Base-by-base conservation (phyloP, 2,888 invertebrate genomes). In the Microdon myrmicae region DNA sequence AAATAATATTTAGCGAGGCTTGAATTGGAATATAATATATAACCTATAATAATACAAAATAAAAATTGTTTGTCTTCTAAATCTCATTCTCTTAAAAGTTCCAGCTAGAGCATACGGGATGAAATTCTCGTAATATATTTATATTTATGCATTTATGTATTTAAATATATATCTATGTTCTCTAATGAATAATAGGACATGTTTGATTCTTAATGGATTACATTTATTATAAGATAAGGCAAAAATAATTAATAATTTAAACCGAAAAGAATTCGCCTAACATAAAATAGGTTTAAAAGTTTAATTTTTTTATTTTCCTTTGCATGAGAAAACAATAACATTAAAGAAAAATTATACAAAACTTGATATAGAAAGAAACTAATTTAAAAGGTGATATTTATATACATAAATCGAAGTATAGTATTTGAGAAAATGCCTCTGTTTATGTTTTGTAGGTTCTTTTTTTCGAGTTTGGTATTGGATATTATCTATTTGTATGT, bases 191-290 rank as follows among this genome's bases (percentile, higher is more conserved):
- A n/a, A n/a, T n/a, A n/a, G n/a, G n/a, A n/a, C n/a, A n/a, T n/a
- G n/a, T n/a, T n/a, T n/a, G n/a, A n/a, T n/a, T n/a, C n/a, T n/a
- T n/a, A n/a, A n/a, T n/a, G n/a, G n/a, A n/a, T n/a, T n/a, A n/a
- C n/a, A n/a, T n/a, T n/a, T n/a, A n/a, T n/a, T n/a, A n/a, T n/a
- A n/a, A n/a, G n/a, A n/a, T n/a, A 25, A 25, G 17, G 32, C 35
- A 31, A 41, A 47, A 13, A 43, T 37, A 34, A 22, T 28, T 34
- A 55, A 61, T 66, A 59, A 66, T 66, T 66, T 53, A 66, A 66
- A 66, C 58, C 58, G 48, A 66, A 66, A 66, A 66, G 66, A 66
- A 66, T 66, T 66, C 44, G 17, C 44, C 59, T 66, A 66, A 61
- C 48, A 44, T 34, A 32, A 29, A 51, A 37, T 44, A 58, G 34